Conservation (phyloP, 2,113 vertebrate genomes). For the Bolborhynchus lineola region DNA sequence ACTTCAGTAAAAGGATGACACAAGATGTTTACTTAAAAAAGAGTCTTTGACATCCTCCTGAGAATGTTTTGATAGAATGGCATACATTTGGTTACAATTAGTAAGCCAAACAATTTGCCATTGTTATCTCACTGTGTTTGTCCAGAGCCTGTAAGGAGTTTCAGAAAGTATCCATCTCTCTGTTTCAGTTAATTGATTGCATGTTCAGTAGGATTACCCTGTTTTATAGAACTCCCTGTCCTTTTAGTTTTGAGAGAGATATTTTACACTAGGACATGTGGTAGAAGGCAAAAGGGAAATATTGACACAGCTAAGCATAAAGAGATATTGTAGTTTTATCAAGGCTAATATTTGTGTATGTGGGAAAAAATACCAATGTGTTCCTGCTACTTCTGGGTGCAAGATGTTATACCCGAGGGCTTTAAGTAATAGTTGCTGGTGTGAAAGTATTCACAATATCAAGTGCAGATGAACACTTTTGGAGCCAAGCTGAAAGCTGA, state of each 20-base stretch:
- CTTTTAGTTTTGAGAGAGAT: slow-evolving; percentile 1
- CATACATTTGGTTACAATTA: slow-evolving; percentile 70
- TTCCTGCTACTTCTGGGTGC: slow-evolving; percentile 42
- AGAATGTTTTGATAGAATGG: slow-evolving; percentile 66
- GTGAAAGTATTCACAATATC: slow-evolving; percentile 53
- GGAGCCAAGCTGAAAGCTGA: slow-evolving; percentile 15
- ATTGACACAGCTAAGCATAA: neutral
- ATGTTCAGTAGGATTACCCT: slow-evolving; percentile 11
- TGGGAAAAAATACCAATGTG: slow-evolving; percentile 18
- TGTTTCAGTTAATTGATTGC: slow-evolving; percentile 35
- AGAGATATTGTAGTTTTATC: neutral
- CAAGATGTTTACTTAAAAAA: slow-evolving; percentile 62
- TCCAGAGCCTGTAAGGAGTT: slow-evolving; percentile 39
- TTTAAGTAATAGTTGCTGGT: slow-evolving; percentile 58
- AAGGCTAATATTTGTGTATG: neutral
- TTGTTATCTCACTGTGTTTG: slow-evolving; percentile 65
- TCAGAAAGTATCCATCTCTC: neutral
- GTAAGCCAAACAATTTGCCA: slow-evolving; percentile 64
- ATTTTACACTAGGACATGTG: neutral
- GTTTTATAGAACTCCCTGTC: neutral
- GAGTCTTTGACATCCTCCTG: slow-evolving; percentile 58
- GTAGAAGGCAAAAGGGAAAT: slow-evolving; percentile 16
- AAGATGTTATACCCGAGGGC: slow-evolving; percentile 59
- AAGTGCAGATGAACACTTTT: slow-evolving; percentile 40
- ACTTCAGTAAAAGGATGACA: slow-evolving; percentile 64